Evolutionary conservation across 2,888 invertebrate species (phyloP), one percentile per base, ranked within the genome.

Genomic region (Teleogryllus oceanicus): DNA sequence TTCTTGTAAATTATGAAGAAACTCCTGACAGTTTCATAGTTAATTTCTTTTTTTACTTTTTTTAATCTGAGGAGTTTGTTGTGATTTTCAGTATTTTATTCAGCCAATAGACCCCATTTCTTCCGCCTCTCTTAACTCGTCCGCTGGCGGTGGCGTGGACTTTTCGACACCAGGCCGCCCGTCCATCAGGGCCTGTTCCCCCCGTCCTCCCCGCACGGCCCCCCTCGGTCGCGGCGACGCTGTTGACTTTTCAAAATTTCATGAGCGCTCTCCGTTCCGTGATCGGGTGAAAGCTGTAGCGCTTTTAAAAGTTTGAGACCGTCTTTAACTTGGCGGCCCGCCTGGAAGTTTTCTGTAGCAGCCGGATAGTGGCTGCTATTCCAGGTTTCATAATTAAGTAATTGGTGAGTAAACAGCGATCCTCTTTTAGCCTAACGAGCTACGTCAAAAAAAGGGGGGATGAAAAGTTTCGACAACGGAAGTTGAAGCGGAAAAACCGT

Each of bases 161-260:
- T 37, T 37, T 37, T 37, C 5, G 37, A 37, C 37, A 37, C 37
- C 37, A 37, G 37, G 37, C 37, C 37, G 37, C 37, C 8, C 37
- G 37, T 37, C 37, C 37, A 5, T 37, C 37, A 37, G 37, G 37
- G 8, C 37, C 8, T 37, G 5, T 37, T 8, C 37, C 37, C 5
- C 37, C 37, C 37, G 37, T 4, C 8, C 37, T 37, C 37, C 37
- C 37, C 37, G 37, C 37, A 12, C 16, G 11, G 62, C 16, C 62
- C 37, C 21, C n/a, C 62, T 62, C n/a, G 62, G 62, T 11, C 62
- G 13, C 62, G 37, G 62, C 62, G 62, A 62, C 62, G 62, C 13
- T 62, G 62, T 62, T 62, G 62, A 62, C 62, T 62, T 62, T 62
- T 62, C 62, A 62, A 62, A 62, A 62, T 62, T 62, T 62, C 62